Conservation (phyloP, 2,797 vertebrate genomes). For the Tolypeutes matacus region DNA sequence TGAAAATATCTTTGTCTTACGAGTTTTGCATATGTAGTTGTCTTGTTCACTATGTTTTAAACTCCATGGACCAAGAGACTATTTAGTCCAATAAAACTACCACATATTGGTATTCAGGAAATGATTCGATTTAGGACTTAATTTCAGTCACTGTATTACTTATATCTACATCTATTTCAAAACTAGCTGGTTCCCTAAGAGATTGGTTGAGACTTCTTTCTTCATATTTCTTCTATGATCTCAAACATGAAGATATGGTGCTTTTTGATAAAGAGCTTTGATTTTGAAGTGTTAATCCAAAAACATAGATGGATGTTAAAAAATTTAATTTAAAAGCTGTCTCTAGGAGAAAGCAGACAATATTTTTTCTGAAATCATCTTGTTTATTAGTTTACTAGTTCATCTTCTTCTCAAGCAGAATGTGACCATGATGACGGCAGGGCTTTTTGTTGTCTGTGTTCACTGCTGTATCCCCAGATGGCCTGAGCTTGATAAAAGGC, state of each 20-base stretch:
- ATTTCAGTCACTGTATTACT: neutral
- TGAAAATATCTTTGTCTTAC: neutral
- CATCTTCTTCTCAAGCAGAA: too few species aligned
- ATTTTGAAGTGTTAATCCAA: slow-evolving; percentile 48
- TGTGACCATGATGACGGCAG: too few species aligned
- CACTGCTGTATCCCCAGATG: too few species aligned
- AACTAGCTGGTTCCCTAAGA: neutral
- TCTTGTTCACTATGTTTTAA: neutral
- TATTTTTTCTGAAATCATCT: too few species aligned
- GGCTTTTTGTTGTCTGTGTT: too few species aligned
- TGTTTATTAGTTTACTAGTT: too few species aligned
- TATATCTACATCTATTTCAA: neutral
- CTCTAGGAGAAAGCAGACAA: neutral
- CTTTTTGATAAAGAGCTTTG: slow-evolving; percentile 40
- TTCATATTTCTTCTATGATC: slow-evolving; percentile 33
- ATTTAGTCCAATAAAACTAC: neutral
- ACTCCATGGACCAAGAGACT: neutral
- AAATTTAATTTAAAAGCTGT: slow-evolving; percentile 30
- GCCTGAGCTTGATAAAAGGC: too few species aligned
- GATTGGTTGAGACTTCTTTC: neutral
- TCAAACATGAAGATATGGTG: neutral
- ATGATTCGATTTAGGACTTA: neutral
- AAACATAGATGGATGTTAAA: neutral
- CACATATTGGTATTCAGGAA: neutral
- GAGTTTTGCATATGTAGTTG: neutral